Evolutionary conservation across 1,140 invertebrate species (phyloP), one percentile per base, ranked within the genome.

Genomic region (Octopus sinensis): DNA sequence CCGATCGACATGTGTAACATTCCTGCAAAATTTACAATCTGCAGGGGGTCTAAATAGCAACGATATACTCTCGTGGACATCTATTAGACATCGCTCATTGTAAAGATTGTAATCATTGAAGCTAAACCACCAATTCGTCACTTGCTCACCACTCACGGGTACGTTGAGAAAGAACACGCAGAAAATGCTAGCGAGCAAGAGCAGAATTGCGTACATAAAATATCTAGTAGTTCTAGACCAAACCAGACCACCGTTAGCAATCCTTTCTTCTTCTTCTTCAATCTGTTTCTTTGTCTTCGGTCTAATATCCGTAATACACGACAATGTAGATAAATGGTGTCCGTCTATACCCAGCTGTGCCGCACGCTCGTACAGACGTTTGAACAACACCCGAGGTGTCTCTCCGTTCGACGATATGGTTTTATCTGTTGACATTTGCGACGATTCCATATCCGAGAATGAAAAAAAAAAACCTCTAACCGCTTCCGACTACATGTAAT

Each of bases 41-140:
- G 95, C 94, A 23, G 95, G 92, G 23, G 96, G 96, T 80, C 96
- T 93, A 86, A 95, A 93, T 12, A 93, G 88, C 85, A 94, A 93
- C 43, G 92, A 91, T 17, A 93, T 84, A 30, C 92, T 84, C 6
- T 92, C 88, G 3, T 94, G 93, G 86, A 94, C 89, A 53, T 92
- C 90, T 4, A 95, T 23, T 12, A 88, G 53, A 83, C 90, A 91
- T 71, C 68, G 82, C 77, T 90, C 88, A 17, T 81, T 54, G 0
- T 86, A 82, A 12, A 87, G 71, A 53, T 88, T 84, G 17, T 79
- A 62, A 17, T 81, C 76, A 79, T 79, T 78, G 43, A 84, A 52
- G 12, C 78, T 51, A 79, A 86, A 86, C 83, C 84, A 86, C 5
- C 80, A 53, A 78, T 52, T 53, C 10, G 85, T 52, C 13, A 88